Evolutionary conservation across 2,113 vertebrate species (phyloP).

Genomic region (Riparia riparia): DNA sequence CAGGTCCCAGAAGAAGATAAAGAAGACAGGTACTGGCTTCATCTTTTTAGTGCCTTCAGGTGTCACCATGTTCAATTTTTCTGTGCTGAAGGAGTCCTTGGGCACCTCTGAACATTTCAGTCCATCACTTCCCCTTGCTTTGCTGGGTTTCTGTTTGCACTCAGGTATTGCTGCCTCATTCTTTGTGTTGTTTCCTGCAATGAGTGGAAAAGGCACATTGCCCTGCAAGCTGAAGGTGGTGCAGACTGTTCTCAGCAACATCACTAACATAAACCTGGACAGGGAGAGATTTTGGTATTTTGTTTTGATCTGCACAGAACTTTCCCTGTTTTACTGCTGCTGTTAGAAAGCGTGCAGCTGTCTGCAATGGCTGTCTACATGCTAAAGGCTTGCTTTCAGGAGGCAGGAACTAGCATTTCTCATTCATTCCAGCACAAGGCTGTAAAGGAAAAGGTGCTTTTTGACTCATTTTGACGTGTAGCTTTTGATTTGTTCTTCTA

Average conservation of each 20-base stretch:
- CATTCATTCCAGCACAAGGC: background rate
- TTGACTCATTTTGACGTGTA: background rate
- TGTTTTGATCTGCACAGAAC: background rate
- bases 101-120: background rate
- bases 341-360: background rate
- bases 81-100: background rate
- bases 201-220: constrained; percentile 3
- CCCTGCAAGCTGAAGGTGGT: constrained; percentile 5
- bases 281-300: background rate
- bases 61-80: background rate
- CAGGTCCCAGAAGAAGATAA: background rate
- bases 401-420: background rate
- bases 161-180: constrained; percentile 13
- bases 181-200: constrained; percentile 25
- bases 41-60: background rate
- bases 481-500: background rate
- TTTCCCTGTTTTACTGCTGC: background rate
- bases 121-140: background rate
- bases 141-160: constrained; percentile 17
- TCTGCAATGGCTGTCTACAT: background rate
- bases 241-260: background rate
- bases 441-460: background rate
- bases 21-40: background rate
- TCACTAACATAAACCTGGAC: background rate
- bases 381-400: background rate